Evolutionary conservation across 2,113 vertebrate species (phyloP).

Genomic region (Murina feae): DNA sequence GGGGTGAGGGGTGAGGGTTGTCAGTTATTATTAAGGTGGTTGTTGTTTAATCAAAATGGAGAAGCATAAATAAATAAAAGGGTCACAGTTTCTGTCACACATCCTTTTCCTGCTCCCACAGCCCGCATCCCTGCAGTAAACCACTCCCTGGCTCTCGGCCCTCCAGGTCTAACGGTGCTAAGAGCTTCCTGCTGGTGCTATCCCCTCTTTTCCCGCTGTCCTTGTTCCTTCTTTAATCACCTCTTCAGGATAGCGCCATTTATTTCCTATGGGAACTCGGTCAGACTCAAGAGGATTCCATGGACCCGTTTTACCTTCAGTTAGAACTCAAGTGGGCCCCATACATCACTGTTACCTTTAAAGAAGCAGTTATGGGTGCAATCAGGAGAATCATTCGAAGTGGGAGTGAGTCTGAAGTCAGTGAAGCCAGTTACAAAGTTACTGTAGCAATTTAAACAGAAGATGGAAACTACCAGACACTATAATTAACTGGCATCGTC

Average conservation of each 20-base stretch:
- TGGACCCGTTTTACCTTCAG: background rate
- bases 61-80: slow-evolving; percentile 72
- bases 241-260: background rate
- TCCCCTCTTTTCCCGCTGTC: background rate
- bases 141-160: background rate
- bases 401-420: background rate
- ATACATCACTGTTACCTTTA: background rate
- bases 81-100: background rate
- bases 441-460: background rate
- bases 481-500: background rate
- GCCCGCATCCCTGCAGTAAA: no score
- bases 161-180: background rate
- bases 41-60: slow-evolving; percentile 74
- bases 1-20: slow-evolving; percentile 65
- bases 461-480: background rate
- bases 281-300: background rate
- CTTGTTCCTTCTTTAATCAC: background rate
- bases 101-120: background rate
- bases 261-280: background rate
- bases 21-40: slow-evolving; percentile 60
- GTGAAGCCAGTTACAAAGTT: background rate
- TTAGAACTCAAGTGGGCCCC: background rate
- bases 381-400: background rate
- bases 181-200: background rate
- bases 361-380: background rate